A percentile compares a stretch with the other conserved stretches of the same genome.
Conservation (phyloP, 2,113 vertebrate species). For the Leucopternis melanops region DNA sequence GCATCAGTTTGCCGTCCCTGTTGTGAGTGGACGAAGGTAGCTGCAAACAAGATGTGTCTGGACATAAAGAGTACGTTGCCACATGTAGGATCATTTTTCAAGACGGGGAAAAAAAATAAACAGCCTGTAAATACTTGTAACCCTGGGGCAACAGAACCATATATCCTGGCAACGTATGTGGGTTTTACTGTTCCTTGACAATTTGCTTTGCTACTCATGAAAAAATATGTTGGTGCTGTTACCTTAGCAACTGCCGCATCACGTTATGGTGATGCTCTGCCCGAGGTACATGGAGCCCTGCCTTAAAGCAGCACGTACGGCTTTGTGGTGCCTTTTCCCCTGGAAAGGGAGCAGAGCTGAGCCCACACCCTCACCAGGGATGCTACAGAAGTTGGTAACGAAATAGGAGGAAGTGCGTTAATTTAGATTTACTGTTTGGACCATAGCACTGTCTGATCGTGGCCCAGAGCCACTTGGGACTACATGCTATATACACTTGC, state of each 20-base stretch:
- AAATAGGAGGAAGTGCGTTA: neutral
- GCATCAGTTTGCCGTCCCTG: neutral
- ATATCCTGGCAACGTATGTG: neutral
- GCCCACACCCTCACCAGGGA: neutral
- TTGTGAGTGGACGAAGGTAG: neutral
- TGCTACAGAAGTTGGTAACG: neutral
- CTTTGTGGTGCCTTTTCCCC: neutral
- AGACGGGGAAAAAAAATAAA: neutral
- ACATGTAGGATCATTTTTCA: neutral
- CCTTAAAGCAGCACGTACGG: neutral
- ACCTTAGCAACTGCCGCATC: slow-evolving; percentile 38
- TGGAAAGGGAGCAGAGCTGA: neutral
- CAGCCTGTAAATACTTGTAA: neutral
- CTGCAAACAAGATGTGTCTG: neutral
- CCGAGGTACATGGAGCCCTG: neutral
- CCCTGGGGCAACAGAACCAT: neutral
- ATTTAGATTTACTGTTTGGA: neutral
- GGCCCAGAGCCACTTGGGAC: neutral
- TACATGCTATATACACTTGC: neutral
- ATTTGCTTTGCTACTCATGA: neutral
- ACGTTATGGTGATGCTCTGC: neutral
- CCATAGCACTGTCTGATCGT: neutral
- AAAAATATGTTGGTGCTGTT: slow-evolving; percentile 28
- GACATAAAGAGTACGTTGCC: neutral
- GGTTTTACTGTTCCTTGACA: neutral